These are phyloP conservation scores for Helicoverpa zea DNA, from an alignment of 1,140 invertebrate species.

Conservation along the genomic window DNA sequence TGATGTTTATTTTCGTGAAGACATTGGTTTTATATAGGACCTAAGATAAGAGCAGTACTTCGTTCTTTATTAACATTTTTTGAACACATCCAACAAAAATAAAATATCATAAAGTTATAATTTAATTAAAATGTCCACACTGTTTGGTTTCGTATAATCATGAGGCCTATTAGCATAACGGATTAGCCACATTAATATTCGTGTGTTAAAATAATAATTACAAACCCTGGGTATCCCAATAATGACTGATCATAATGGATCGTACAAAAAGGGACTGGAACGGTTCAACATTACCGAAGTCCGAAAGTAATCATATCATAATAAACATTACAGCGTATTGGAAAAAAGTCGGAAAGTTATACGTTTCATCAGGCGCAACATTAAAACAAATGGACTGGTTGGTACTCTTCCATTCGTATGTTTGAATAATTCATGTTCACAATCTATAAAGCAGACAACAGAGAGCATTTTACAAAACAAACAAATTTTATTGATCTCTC, in stretches of 20 bases:
- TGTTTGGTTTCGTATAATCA: not conserved
- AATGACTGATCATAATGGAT: slow-evolving; percentile 12
- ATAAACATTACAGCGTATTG: slow-evolving; percentile 29
- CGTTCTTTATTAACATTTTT: no score
- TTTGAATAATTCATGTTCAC: slow-evolving; percentile 85
- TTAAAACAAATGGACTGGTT: slow-evolving; percentile 81
- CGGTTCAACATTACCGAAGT: slow-evolving; percentile 10
- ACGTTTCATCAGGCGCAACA: slow-evolving; percentile 73
- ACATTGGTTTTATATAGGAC: not conserved
- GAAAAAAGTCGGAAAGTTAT: slow-evolving; percentile 61
- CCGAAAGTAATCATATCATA: slow-evolving; percentile 33
- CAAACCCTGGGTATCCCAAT: not conserved
- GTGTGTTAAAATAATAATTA: not conserved
- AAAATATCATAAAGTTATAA: not conserved
- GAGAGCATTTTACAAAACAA: slow-evolving; percentile 85
- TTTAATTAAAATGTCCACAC: not conserved
- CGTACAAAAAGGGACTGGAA: slow-evolving; percentile 1
- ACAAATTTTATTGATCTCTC: slow-evolving; percentile 87
- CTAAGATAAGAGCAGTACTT: not conserved
- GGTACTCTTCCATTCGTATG: slow-evolving; percentile 76
- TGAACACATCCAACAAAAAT: no score
- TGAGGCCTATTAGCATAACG: not conserved
- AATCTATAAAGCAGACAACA: slow-evolving; percentile 84
- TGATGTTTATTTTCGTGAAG: not conserved
- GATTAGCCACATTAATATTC: not conserved